Base-by-base conservation (phyloP, 2,113 vertebrate species). In the Oenanthe melanoleuca region DNA sequence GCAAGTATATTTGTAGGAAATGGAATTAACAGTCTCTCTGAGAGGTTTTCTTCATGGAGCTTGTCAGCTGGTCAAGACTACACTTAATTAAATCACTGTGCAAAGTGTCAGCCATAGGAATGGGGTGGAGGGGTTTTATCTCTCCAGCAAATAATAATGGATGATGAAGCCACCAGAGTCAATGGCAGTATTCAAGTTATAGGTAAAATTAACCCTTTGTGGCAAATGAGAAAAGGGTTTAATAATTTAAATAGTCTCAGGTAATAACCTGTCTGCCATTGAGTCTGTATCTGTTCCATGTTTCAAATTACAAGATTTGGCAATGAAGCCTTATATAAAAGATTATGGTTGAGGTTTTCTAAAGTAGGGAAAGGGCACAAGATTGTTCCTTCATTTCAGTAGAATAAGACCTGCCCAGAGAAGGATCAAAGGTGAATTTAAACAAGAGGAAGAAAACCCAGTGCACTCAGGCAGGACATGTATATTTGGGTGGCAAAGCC, bases 21-120 rank as follows among this genome's bases (percentile, higher is more conserved):
- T 78, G 82, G 92, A 91, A 92, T 95, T 89, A 94, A 45, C 74
- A 86, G 63, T 63, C 33, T 80, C 84, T 74, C 53, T 88, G 82
- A 78, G 85, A 92, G 85, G 52, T 80, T 97, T 92, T 88, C 65
- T 92, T 60, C 79, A 25, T 82, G 64, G 38, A 92, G 89, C 67
- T 90, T 96, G 95, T 95, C 93, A 92, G 40, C 67, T 93, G 94
- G 85, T 95, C 94, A 93, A 95, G 82, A 72, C 82, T 49, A 73
- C 85, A 73, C 59, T 89, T 95, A 93, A 95, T 95, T 95, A 94
- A 93, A 83, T 86, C 33, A n/a, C 74, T 64, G 67, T 63, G 64
- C 85, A 88, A 95, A 93, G 87, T 91, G 93, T 92, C 93, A 92
- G 82, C 92, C 72, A 49, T 93, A 88, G 93, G 88, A 91, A 93